Evolutionary conservation across 2,797 vertebrate species (phyloP).

Genomic region (Lepilemur septentrionalis): DNA sequence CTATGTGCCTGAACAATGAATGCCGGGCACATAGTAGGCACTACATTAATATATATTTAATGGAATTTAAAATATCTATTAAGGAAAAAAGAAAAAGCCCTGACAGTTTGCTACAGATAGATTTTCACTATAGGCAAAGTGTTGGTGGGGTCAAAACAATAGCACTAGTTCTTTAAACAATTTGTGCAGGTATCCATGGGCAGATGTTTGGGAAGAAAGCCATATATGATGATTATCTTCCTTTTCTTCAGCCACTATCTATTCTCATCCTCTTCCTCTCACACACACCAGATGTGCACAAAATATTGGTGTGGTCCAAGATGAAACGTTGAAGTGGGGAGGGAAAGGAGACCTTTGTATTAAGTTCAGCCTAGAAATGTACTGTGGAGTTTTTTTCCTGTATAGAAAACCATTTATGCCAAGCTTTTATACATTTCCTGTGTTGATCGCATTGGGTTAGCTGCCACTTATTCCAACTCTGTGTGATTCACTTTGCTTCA

Average conservation of each 20-base stretch:
- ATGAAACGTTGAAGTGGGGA: neutral
- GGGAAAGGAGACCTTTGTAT: conserved; percentile 55
- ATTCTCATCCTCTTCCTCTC: conserved; percentile 55
- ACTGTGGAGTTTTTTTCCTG: conserved; percentile 76
- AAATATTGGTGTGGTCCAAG: conserved; percentile 68
- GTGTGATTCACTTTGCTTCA: conserved; percentile 75
- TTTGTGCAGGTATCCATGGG: conserved; percentile 13
- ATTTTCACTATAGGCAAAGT: neutral
- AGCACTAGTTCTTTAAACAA: conserved; percentile 53
- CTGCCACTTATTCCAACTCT: conserved; percentile 75
- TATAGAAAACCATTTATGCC: conserved; percentile 72
- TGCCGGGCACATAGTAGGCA: neutral
- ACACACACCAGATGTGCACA: conserved; percentile 71
- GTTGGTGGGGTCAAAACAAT: neutral
- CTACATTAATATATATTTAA: neutral
- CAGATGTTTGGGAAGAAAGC: conserved; percentile 34
- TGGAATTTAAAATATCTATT: neutral
- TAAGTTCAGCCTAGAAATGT: conserved; percentile 79
- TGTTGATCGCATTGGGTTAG: conserved; percentile 75
- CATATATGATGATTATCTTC: conserved; percentile 9
- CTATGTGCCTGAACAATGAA: neutral
- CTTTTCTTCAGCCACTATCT: neutral
- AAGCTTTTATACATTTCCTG: conserved; percentile 73
- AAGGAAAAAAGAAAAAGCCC: neutral
- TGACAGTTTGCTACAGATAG: neutral